A percentile compares a stretch with the other conserved stretches of the same genome.
phyloP scores from a whole-genome alignment of 2,113 vertebrate species.

The Sphyrna mokarran region DNA sequence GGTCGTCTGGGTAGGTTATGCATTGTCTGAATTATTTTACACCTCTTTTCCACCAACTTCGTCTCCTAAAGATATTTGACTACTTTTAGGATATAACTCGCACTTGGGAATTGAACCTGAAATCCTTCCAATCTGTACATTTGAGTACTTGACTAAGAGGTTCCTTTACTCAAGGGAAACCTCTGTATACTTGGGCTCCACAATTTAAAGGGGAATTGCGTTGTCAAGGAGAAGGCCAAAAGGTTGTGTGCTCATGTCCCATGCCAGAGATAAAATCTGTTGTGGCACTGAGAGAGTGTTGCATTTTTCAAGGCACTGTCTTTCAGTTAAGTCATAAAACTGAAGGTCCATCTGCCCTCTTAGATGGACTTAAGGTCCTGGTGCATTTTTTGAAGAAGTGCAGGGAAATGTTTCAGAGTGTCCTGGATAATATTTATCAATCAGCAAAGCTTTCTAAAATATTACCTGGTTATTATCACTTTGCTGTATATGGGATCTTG shows the following conservation, averaged over 20 bases:
- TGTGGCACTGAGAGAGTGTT: not conserved
- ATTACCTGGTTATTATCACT: not conserved
- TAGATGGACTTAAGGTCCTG: not conserved
- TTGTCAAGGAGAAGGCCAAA: not conserved
- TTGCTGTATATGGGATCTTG: not conserved
- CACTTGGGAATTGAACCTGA: not conserved
- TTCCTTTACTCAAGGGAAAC: not conserved
- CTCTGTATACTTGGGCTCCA: too few relatives aligned
- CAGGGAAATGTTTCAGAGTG: not conserved
- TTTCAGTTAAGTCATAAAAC: not conserved
- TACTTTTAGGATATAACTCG: not conserved
- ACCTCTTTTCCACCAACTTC: not conserved
- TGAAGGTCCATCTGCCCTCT: not conserved
- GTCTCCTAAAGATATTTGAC: not conserved
- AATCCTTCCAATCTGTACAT: not conserved
- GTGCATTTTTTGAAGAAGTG: not conserved
- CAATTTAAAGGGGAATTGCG: too few relatives aligned
- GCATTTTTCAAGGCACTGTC: too few relatives aligned
- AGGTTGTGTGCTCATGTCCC: not conserved
- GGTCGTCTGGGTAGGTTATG: not conserved
- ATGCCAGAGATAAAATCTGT: not conserved
- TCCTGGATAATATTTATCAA: not conserved
- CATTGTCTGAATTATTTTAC: not conserved
- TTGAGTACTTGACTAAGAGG: not conserved
- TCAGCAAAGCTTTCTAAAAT: not conserved